Evolutionary conservation across 1,140 invertebrate genomes (phyloP).

Genomic region (Ceratosolen solmsi): DNA sequence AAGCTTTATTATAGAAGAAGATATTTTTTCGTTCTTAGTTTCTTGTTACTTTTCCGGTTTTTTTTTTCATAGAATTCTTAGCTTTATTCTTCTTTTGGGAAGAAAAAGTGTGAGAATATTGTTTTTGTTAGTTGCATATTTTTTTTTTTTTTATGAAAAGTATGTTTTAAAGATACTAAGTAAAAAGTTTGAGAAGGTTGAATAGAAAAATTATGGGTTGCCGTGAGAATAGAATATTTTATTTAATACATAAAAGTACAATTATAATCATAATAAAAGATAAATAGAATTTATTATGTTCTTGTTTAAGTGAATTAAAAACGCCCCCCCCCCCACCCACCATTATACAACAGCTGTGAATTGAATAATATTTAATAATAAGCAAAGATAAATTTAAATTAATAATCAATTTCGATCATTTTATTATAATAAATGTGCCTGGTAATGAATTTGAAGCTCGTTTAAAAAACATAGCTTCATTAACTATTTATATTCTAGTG

Average conservation of each 20-base stretch:
- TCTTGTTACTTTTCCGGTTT: not conserved
- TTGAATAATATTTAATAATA: too few species aligned
- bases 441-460: too few species aligned
- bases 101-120: slow-evolving; percentile 12
- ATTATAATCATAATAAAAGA: not conserved
- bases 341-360: too few species aligned
- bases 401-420: too few species aligned
- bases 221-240: not conserved
- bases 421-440: too few species aligned
- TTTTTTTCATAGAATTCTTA: not conserved
- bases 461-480: not conserved
- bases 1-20: slow-evolving; percentile 18
- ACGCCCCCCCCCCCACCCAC: too few species aligned
- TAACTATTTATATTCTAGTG: not conserved
- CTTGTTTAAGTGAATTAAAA: too few species aligned
- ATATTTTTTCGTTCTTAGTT: not conserved
- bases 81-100: slow-evolving; percentile 1
- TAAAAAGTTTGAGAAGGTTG: slow-evolving; percentile 14
- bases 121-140: slow-evolving; percentile 39
- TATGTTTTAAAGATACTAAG: not conserved
- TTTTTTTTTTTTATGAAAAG: not conserved
- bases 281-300: not conserved
- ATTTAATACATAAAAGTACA: too few species aligned
- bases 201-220: slow-evolving; percentile 18
- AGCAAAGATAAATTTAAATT: not conserved